Evolutionary conservation across 2,113 vertebrate species (phyloP), one percentile per base, ranked within the genome.

Genomic region (Propithecus coquereli): DNA sequence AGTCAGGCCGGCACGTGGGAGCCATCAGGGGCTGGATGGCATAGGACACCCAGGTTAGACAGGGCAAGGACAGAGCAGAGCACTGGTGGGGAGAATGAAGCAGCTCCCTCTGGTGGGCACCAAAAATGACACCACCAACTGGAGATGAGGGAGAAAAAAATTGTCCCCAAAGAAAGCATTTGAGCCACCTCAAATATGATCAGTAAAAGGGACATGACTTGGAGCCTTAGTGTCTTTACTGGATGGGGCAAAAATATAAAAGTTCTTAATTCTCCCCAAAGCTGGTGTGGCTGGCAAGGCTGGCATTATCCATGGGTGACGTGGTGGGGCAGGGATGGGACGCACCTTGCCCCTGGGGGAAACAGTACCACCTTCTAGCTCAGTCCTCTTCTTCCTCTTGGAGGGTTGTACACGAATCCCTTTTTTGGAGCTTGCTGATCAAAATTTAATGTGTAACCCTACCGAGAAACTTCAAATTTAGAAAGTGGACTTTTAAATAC

Each of bases 401-500:
- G 30, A 87, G 57, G 9, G 30, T 12, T 71, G 30, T 65, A 8
- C 2, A 1, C 6, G 10, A 45, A 47, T 85, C 34, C 12, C 6
- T 34, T 43, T 68, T 63, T 79, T 70, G 63, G 77, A 94, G 10
- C n/a, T 83, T 73, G 12, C 32, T 83, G 17, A 73, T 82, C 22
- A 77, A 82, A 90, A 59, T 66, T 22, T 61, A 68, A 80, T 50
- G 17, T 73, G 23, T 77, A 74, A 66, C 1, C 5, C 11, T 73
- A 79, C 5, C 0, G 8, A 71, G 5, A 43, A 77, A 30, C 52
- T 77, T 94, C 22, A 52, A 0, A 83, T 84, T 91, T 80, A 70
- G 76, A 92, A 66, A 65, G n/a, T 66, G 43, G 32, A 87, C 32
- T 83, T 90, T 54, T 43, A 82, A 79, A 32, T 37, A 43, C 34